These are phyloP conservation scores for Cryptotermes secundus DNA, from an alignment of 1,140 invertebrate genomes.

Conservation along the genomic window DNA sequence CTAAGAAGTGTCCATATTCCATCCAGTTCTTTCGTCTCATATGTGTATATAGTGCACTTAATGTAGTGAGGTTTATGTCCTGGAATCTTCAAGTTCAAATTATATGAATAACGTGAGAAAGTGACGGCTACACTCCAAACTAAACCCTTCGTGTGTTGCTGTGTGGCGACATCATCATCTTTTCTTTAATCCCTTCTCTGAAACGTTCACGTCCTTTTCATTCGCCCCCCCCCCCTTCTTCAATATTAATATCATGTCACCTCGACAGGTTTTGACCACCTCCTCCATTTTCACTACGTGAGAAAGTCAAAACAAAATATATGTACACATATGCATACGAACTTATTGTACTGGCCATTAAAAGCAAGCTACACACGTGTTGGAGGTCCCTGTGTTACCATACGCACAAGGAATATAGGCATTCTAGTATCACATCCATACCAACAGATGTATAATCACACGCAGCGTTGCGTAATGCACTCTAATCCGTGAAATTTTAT, in stretches of 20 bases:
- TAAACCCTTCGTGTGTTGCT: background rate
- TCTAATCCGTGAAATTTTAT: too few relatives aligned
- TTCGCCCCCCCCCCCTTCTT: background rate
- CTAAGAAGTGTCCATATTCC: background rate
- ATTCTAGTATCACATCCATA: too few relatives aligned
- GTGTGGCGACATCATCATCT: background rate
- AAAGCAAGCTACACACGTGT: background rate
- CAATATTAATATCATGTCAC: background rate
- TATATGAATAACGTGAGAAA: conserved; percentile 7
- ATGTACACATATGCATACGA: too few relatives aligned
- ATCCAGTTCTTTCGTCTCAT: background rate
- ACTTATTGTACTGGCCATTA: background rate
- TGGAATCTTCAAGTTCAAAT: background rate
- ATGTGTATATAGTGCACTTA: background rate
- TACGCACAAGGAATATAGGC: background rate
- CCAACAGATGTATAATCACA: too few relatives aligned
- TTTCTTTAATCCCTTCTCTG: background rate
- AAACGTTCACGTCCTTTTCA: too few relatives aligned
- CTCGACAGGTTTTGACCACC: background rate
- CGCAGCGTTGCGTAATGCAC: too few relatives aligned
- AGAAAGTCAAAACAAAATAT: conserved; percentile 8
- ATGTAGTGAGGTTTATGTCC: background rate
- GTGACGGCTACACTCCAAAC: background rate
- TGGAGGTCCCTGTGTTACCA: background rate
- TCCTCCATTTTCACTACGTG: conserved; percentile 5